Conservation (phyloP, 2,888 invertebrate species). For the Morinoia aosen region DNA sequence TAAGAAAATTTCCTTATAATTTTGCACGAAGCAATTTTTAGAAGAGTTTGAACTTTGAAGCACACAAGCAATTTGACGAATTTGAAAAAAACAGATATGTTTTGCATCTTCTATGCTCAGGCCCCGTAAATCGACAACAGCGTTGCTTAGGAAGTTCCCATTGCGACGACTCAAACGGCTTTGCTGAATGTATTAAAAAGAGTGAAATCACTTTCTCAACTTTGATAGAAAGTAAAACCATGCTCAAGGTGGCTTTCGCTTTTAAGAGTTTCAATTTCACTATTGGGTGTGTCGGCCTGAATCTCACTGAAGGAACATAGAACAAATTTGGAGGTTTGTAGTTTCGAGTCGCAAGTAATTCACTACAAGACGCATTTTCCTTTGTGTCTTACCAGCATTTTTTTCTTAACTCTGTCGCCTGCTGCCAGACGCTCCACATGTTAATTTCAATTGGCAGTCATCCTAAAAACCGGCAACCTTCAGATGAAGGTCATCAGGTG, state of each 20-base stretch:
- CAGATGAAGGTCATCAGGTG: constrained; percentile 20
- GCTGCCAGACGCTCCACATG: not conserved
- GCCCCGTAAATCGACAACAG: not conserved
- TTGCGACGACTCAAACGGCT: not conserved
- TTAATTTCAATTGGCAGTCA: not conserved
- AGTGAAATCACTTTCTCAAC: not conserved
- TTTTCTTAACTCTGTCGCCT: not conserved
- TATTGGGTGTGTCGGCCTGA: not conserved
- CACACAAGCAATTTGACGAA: not conserved
- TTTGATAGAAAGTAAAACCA: not conserved
- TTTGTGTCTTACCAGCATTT: not conserved
- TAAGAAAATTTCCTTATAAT: not conserved
- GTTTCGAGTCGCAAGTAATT: not conserved
- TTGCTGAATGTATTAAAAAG: not conserved
- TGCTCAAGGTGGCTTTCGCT: not conserved
- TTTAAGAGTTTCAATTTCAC: constrained; percentile 1
- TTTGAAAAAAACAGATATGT: not conserved
- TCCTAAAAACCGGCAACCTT: not conserved
- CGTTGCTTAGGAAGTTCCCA: not conserved
- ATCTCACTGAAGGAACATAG: not conserved
- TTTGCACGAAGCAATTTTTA: not conserved
- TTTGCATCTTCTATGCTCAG: not conserved
- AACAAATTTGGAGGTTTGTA: not conserved
- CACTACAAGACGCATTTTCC: not conserved
- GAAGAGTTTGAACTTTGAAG: not conserved